Evolutionary conservation across 2,113 vertebrate genomes (phyloP), one percentile per base, ranked within the genome.

Genomic region (Ancistrus triradiatus): DNA sequence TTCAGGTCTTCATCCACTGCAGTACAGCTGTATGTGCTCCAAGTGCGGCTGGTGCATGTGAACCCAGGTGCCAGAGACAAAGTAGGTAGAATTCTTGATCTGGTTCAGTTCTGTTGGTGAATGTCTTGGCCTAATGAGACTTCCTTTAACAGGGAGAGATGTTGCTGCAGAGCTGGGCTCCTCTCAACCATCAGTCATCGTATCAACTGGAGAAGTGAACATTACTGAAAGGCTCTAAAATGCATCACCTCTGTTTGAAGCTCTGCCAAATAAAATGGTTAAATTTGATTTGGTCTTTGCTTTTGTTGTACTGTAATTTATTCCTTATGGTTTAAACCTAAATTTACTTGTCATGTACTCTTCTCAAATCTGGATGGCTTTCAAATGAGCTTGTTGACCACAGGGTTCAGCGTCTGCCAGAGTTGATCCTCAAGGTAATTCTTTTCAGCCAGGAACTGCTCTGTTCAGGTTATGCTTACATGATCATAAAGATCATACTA

Each of bases 1-100:
- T 2, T 27, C 27, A 66, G 63, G 15, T 66, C 52, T 57, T 37
- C 21, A 64, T 64, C 18, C 62, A 64, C 40, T 64, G 62, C 19
- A 65, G 50, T 46, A 55, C 62, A 33, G 11, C 63, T 35, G 63
- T 65, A 4, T 65, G 63, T 7, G 25, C 47, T 17, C 63, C 63
- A 35, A 37, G 3, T 58, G 21, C 21, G 28, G 17, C 8, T 2
- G n/a, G 25, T 2, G 3, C 7, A 0, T 65, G 62, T 65, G 27
- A 55, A 10, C 40, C 51, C 1, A 15, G 2, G 1, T 65, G 62
- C 10, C 7, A 3, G 19, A 64, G 62, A 46, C 14, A 4, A 65
- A 56, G 50, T 65, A 35, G 5, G 51, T 65, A 18, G 40, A n/a
- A n/a, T n/a, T n/a, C 2, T 17, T 14, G n/a, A 13, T 27, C 1